Base-by-base conservation (phyloP, 1,140 invertebrate species). In the Lanistes nyassanus region DNA sequence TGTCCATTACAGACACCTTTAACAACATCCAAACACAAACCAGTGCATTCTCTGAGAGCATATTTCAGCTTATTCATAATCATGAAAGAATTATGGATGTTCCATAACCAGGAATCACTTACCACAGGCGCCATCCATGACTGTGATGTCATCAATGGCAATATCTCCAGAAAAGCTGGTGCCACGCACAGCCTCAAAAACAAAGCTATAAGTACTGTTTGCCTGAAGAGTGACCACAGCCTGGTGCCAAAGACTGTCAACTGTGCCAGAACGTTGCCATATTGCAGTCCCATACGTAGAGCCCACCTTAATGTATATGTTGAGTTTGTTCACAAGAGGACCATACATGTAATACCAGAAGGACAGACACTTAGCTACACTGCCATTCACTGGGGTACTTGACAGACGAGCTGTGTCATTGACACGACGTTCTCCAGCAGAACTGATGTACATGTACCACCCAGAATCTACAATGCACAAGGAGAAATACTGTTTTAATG, bases 341-440 rank as follows among this genome's bases (percentile, higher is more conserved):
- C 94, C 94, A 83, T 91, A 95, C 94, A 95, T 95, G 82, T 95
- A 94, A 82, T 90, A 93, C 91, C 92, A 95, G 86, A 95, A 95
- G 5, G 77, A 76, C 11, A 89, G 76, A 80, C 86, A 88, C 39
- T 80, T 78, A 34, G 39, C 58, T 23, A 31, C 34, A 34, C 60
- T 60, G 42, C 53, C 72, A 66, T 37, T 31, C 55, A 81, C 80
- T 4, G 80, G 75, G 31, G 83, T 81, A 36, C 85, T 84, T 7
- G 81, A 76, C 56, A 86, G 72, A 9, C 78, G 79, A 55, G 88
- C 87, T 64, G 70, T 81, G 64, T 89, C 81, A 56, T 85, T 86
- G 36, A 68, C 37, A 47, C 81, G 82, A 29, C 82, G 78, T 13
- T 87, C 87, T 13, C 70, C 37, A 4, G 86, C 87, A 2, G 87